These are phyloP conservation scores for Drosophila aff. DNA, from an alignment of 1,140 invertebrate species.

Conservation along the genomic window DNA sequence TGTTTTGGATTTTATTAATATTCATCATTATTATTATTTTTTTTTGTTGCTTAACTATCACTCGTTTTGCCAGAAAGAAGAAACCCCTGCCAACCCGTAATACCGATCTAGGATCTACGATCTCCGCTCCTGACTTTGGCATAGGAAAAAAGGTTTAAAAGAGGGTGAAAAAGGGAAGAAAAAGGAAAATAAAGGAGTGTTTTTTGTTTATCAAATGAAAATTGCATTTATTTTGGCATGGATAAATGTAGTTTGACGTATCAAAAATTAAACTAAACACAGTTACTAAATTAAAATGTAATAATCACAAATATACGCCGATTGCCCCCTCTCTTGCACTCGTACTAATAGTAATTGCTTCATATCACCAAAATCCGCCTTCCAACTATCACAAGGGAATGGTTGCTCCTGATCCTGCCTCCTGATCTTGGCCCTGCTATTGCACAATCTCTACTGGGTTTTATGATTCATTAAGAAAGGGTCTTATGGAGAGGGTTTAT, in stretches of 20 bases:
- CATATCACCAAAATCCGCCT: constrained; percentile 58
- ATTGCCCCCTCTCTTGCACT: not conserved
- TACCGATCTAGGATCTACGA: constrained; percentile 4
- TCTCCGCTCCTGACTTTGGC: constrained; percentile 8
- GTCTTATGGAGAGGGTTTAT: constrained; percentile 9
- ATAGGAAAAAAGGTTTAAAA: not conserved
- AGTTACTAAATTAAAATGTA: constrained; percentile 59
- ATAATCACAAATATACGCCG: constrained; percentile 57
- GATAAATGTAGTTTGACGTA: constrained; percentile 37
- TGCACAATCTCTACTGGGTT: constrained; percentile 20
- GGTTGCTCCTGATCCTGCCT: constrained; percentile 6
- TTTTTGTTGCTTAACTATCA: constrained; percentile 44
- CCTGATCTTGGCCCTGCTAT: constrained; percentile 9
- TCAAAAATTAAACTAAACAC: constrained; percentile 55
- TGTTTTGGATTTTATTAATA: not conserved
- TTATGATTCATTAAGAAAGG: not conserved
- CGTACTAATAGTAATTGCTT: constrained; percentile 71
- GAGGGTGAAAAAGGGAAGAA: not conserved
- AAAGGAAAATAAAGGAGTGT: not conserved
- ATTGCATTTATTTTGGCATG: constrained; percentile 69
- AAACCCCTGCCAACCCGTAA: constrained; percentile 2
- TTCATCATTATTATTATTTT: not conserved
- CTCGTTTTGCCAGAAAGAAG: constrained; percentile 23
- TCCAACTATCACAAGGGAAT: constrained; percentile 53
- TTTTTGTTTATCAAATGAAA: constrained; percentile 17